Percentiles rank a stretch among this genome's conserved stretches.
Evolutionary conservation across 2,797 vertebrate genomes (phyloP).

Genomic region (Anolis apletophallus): DNA sequence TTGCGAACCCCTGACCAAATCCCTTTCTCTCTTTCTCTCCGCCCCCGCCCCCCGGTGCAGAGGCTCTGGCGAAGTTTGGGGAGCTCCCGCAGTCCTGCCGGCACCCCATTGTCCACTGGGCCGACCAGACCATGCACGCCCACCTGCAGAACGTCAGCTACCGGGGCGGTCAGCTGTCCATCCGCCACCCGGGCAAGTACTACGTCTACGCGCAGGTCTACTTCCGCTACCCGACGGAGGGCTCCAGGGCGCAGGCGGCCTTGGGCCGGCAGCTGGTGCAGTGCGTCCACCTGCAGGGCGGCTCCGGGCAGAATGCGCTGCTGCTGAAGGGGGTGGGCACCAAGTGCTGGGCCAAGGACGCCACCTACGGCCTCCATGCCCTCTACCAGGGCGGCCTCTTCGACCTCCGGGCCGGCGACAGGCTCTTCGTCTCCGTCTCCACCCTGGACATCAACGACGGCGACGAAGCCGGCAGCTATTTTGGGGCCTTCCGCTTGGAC

Average conservation of each 20-base stretch:
- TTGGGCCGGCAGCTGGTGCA: constrained; percentile 89
- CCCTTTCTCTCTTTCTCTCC: no score
- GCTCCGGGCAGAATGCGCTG: constrained; percentile 85
- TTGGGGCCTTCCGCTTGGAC: constrained; percentile 88
- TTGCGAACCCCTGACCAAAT: no score
- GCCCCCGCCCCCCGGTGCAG: constrained; percentile 21
- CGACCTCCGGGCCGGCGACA: constrained; percentile 86
- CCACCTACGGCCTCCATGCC: constrained; percentile 88
- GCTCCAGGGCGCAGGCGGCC: constrained; percentile 41
- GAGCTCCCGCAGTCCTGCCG: constrained; percentile 90
- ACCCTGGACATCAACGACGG: constrained; percentile 84
- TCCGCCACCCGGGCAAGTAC: constrained; percentile 88
- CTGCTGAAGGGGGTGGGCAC: constrained; percentile 90
- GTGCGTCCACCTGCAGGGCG: constrained; percentile 89
- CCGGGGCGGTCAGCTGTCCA: constrained; percentile 83
- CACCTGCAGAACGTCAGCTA: constrained; percentile 90
- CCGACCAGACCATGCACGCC: constrained; percentile 83
- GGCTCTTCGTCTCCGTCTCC: constrained; percentile 89
- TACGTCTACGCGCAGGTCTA: constrained; percentile 92
- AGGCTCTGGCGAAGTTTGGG: constrained; percentile 24
- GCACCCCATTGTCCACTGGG: constrained; percentile 85
- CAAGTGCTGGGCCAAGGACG: constrained; percentile 90
- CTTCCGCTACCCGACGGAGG: constrained; percentile 83
- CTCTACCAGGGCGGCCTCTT: constrained; percentile 94
- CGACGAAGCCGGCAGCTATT: constrained; percentile 87